These are phyloP conservation scores for Buathra laborator DNA, from an alignment of 2,888 invertebrate species.

Conservation along the genomic window DNA sequence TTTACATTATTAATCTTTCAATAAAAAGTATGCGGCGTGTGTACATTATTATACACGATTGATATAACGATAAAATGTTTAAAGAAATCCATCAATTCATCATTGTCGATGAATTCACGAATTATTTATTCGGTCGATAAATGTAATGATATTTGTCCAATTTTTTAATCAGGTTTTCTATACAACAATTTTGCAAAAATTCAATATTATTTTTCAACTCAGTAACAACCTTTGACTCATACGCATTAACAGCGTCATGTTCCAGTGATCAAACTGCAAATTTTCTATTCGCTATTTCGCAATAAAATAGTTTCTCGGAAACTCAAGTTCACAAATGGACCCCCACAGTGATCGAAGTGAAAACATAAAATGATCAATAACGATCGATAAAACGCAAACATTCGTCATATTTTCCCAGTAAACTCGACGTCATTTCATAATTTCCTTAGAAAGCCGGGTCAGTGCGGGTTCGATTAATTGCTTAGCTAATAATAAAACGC, in stretches of 20 bases:
- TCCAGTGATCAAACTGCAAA: not conserved
- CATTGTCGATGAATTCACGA: no score
- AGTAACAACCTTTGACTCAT: not conserved
- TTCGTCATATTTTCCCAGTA: not conserved
- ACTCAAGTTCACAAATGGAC: not conserved
- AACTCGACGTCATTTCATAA: not conserved
- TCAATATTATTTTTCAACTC: no score
- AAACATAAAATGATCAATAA: not conserved
- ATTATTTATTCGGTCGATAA: no score
- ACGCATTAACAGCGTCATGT: not conserved
- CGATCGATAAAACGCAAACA: constrained; percentile 4
- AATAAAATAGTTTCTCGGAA: constrained; percentile 9
- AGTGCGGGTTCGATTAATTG: not conserved
- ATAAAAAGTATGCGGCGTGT: no score
- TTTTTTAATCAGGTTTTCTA: no score
- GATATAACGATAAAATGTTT: no score
- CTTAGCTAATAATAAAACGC: not conserved
- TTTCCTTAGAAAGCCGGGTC: constrained; percentile 15
- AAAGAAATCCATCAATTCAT: no score
- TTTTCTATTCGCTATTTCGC: not conserved
- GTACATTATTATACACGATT: no score
- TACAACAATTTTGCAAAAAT: no score
- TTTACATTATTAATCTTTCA: no score
- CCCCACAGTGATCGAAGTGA: constrained; percentile 5
- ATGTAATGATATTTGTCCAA: no score